Evolutionary conservation across 1,140 invertebrate species (phyloP).

Genomic region (Drosophila kepulauana): DNA sequence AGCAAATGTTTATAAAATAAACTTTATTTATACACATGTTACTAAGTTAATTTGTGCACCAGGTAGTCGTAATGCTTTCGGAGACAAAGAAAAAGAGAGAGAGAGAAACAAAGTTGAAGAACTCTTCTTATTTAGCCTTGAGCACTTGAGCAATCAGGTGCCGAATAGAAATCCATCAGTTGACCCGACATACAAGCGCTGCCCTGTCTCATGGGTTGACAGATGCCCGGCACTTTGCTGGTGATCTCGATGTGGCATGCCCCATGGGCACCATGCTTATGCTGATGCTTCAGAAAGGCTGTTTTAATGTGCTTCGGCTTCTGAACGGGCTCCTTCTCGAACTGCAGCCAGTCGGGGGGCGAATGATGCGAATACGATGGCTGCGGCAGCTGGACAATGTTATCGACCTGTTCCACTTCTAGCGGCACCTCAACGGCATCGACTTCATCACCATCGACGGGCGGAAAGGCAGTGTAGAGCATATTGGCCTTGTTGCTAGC

Average conservation of each 20-base stretch:
- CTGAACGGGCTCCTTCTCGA: conserved; percentile 54
- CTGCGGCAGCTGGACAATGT: conserved; percentile 22
- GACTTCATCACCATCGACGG: conserved; percentile 62
- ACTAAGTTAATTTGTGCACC: conserved; percentile 39
- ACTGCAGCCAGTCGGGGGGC: conserved; percentile 67
- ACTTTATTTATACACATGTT: conserved; percentile 45
- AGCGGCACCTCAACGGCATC: conserved; percentile 57
- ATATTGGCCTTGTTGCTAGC: conserved; percentile 48
- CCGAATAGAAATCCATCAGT: conserved; percentile 75
- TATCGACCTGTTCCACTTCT: conserved; percentile 59
- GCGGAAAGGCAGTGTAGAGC: conserved; percentile 60
- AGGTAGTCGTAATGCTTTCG: conserved; percentile 63
- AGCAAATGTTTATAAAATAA: conserved; percentile 45
- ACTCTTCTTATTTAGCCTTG: conserved; percentile 6
- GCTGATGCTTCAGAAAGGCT: conserved; percentile 60
- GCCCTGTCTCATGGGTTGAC: conserved; percentile 66
- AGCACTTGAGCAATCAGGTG: conserved; percentile 54
- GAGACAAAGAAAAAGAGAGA: neutral
- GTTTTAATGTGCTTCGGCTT: conserved; percentile 44
- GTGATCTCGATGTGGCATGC: conserved; percentile 73
- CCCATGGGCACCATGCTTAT: conserved; percentile 60
- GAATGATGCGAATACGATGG: conserved; percentile 42
- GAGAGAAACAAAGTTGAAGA: neutral
- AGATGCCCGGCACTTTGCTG: conserved; percentile 71
- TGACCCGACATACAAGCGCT: conserved; percentile 77